Evolutionary conservation across 2,888 invertebrate genomes (phyloP).

Genomic region (Entomobrya multifasciata): DNA sequence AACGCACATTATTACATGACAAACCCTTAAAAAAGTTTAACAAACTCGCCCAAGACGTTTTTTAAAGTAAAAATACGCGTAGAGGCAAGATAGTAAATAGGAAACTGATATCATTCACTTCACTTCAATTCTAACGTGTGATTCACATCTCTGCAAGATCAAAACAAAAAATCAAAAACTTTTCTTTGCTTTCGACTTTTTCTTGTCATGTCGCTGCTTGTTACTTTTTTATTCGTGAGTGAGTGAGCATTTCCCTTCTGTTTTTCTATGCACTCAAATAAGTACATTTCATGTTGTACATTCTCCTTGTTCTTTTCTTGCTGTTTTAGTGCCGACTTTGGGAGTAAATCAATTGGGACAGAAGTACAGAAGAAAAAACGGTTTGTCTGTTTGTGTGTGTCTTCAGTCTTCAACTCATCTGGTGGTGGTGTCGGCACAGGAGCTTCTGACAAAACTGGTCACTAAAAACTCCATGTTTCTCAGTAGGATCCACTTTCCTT

Average conservation of each 20-base stretch:
- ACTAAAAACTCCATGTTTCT: conserved; percentile 65
- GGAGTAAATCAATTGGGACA: conserved; percentile 74
- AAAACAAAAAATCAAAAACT: conserved; percentile 5
- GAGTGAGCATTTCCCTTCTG: conserved; percentile 69
- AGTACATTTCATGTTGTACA: neutral
- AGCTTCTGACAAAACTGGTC: conserved; percentile 74
- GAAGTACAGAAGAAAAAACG: conserved; percentile 60
- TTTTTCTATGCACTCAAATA: conserved; percentile 33
- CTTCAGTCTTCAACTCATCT: conserved; percentile 42
- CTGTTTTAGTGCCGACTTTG: conserved; percentile 70
- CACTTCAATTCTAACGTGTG: conserved; percentile 25
- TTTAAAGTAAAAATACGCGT: neutral
- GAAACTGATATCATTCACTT: conserved; percentile 48
- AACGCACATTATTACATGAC: neutral
- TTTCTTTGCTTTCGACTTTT: conserved; percentile 19
- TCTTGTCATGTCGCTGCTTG: conserved; percentile 56
- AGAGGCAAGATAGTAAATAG: conserved; percentile 3
- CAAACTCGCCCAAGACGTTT: neutral
- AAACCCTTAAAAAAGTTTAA: neutral
- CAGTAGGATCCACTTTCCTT: conserved; percentile 68
- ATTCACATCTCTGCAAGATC: conserved; percentile 24
- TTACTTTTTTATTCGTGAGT: conserved; percentile 38
- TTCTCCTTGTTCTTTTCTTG: conserved; percentile 55
- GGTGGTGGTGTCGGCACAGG: conserved; percentile 70
- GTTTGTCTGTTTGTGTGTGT: conserved; percentile 49